These are phyloP conservation scores for Sminthurides aquaticus DNA, from an alignment of 2,888 invertebrate species.

Conservation along the genomic window DNA sequence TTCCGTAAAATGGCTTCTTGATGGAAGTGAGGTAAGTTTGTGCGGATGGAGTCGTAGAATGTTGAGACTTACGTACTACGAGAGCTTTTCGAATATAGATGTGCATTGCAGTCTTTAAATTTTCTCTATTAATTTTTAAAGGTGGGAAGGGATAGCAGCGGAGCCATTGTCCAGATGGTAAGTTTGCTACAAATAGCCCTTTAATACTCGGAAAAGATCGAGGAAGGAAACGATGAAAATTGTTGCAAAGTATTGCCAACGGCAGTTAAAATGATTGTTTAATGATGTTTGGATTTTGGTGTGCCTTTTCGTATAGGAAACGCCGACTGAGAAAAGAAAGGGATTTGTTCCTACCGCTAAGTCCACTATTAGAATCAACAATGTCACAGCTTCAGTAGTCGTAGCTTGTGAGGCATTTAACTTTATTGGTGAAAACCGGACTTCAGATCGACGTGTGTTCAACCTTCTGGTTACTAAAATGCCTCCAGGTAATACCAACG, in stretches of 20 bases:
- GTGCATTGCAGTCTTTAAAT: too few species aligned
- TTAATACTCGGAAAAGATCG: too few species aligned
- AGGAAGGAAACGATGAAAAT: too few species aligned
- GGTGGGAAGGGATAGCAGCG: constrained; percentile 19
- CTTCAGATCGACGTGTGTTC: constrained; percentile 30
- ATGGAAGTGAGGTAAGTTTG: constrained; percentile 39
- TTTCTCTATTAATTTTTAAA: not conserved
- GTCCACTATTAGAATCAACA: constrained; percentile 39
- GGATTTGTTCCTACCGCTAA: constrained; percentile 39
- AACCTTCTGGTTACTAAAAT: constrained; percentile 41
- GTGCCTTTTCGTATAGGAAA: constrained; percentile 14
- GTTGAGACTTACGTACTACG: not conserved
- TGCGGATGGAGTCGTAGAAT: not conserved
- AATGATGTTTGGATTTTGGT: not conserved
- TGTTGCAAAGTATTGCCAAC: too few species aligned
- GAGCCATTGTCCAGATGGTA: constrained; percentile 21
- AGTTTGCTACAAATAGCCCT: not conserved
- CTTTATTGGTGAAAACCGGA: constrained; percentile 24
- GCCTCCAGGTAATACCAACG: constrained; percentile 30
- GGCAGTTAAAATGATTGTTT: not conserved
- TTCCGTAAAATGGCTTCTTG: constrained; percentile 36
- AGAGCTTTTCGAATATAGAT: not conserved
- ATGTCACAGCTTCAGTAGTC: constrained; percentile 39
- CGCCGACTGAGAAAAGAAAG: constrained; percentile 23
- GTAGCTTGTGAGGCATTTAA: constrained; percentile 40